A percentile compares a stretch with the other conserved stretches of the same genome.
Evolutionary conservation across 1,140 invertebrate genomes (phyloP).

Genomic region (Heliconius nattereri): DNA sequence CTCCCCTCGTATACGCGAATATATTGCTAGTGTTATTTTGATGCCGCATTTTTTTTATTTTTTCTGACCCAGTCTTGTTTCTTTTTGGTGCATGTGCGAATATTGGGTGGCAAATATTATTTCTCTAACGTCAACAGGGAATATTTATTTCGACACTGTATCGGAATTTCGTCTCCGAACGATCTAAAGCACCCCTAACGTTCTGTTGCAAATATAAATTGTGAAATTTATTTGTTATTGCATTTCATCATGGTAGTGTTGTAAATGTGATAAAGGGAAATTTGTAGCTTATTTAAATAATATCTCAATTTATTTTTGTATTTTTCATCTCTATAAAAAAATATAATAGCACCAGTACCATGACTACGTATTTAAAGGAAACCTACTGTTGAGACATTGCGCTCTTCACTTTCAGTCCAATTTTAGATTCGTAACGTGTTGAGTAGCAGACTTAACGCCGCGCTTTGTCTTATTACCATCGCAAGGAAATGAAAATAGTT

Average conservation of each 20-base stretch:
- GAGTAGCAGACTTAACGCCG: too few species aligned
- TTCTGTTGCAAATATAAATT: background rate
- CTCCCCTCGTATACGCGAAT: slow-evolving; percentile 50
- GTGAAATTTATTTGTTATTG: background rate
- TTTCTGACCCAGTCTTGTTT: slow-evolving; percentile 23
- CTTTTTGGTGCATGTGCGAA: slow-evolving; percentile 38
- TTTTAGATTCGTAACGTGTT: too few species aligned
- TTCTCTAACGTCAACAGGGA: slow-evolving; percentile 29
- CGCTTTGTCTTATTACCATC: too few species aligned
- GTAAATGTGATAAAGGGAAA: background rate
- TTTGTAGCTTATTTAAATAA: too few species aligned
- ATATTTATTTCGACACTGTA: slow-evolving; percentile 19
- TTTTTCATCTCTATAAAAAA: too few species aligned
- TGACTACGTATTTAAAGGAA: too few species aligned
- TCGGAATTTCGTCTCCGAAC: background rate
- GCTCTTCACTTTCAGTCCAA: too few species aligned
- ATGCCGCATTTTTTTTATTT: slow-evolving; percentile 33
- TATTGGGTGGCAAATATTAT: slow-evolving; percentile 40
- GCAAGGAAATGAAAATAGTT: background rate
- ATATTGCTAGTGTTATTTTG: slow-evolving; percentile 49
- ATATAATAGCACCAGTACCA: too few species aligned
- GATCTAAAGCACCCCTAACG: background rate
- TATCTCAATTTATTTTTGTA: too few species aligned
- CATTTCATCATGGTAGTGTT: background rate
- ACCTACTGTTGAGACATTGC: too few species aligned